These are phyloP conservation scores for Vidua chalybeata DNA, from an alignment of 2,113 vertebrate species.

Conservation along the genomic window DNA sequence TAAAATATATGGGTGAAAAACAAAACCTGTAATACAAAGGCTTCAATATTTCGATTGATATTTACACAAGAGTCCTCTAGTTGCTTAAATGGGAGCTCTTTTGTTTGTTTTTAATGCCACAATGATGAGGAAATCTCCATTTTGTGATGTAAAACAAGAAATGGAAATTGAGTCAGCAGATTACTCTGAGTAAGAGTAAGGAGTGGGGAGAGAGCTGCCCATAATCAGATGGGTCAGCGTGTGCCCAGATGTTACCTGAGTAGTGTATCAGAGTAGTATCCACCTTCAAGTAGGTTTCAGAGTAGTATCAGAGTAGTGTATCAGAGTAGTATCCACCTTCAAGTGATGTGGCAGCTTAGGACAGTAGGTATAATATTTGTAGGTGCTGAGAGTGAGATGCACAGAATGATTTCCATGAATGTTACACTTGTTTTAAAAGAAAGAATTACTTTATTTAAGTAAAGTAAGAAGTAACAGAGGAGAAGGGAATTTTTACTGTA, in stretches of 20 bases:
- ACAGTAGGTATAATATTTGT: background rate
- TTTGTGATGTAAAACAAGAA: background rate
- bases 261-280: too few species aligned
- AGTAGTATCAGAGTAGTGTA: too few species aligned
- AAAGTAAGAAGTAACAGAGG: background rate
- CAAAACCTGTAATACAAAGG: background rate
- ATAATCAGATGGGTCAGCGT: rapidly evolving
- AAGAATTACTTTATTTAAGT: background rate
- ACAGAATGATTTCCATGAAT: background rate
- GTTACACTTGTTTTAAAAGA: background rate
- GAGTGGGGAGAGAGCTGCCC: background rate
- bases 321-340: background rate
- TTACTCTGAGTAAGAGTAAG: too few species aligned
- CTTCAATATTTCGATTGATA: background rate
- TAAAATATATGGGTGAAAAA: background rate
- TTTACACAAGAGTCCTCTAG: background rate
- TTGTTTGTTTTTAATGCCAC: background rate
- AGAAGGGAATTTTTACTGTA: background rate
- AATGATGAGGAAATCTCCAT: background rate
- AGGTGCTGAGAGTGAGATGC: background rate
- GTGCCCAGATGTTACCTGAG: background rate
- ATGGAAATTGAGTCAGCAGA: background rate
- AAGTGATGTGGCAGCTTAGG: background rate
- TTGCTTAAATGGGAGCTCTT: background rate
- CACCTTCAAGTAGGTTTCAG: background rate